These are phyloP conservation scores for Echinarachnius parma DNA, from an alignment of 53 echinoderm and acorn worm genomes.

Conservation along the genomic window DNA sequence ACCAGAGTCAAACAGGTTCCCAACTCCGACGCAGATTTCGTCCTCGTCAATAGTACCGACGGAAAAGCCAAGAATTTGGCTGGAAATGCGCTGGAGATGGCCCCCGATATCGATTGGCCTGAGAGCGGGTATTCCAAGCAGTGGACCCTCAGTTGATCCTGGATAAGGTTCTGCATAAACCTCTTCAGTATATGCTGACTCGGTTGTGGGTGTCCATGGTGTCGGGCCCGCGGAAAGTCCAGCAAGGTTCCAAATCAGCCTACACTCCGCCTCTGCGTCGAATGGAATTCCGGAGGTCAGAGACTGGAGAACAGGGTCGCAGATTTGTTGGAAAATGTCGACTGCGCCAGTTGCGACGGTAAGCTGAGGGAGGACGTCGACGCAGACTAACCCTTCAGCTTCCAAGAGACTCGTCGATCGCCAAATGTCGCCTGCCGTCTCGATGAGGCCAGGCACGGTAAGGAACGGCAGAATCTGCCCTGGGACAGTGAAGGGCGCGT, in stretches of 20 bases:
- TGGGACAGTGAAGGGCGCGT: not conserved
- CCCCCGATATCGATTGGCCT: too few relatives aligned
- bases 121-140: too few relatives aligned
- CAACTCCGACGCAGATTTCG: too few relatives aligned
- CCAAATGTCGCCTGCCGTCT: constrained; percentile 6
- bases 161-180: too few relatives aligned
- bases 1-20: too few relatives aligned
- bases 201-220: too few relatives aligned
- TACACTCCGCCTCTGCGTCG: constrained; percentile 11
- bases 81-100: too few relatives aligned
- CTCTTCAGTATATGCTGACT: too few relatives aligned
- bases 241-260: constrained; percentile 1
- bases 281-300: not conserved
- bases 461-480: constrained; percentile 5
- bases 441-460: not conserved
- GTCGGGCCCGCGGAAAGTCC: too few relatives aligned
- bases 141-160: too few relatives aligned
- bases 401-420: constrained; percentile 4
- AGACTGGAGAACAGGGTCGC: constrained; percentile 3
- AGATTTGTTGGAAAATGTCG: constrained; percentile 3
- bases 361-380: constrained; percentile 6
- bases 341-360: not conserved
- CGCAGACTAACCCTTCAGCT: constrained; percentile 13
- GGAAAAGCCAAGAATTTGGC: too few relatives aligned
- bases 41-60: too few relatives aligned